phyloP scores from a whole-genome alignment of 2,797 vertebrate genomes.

The Poecilia wingei region DNA sequence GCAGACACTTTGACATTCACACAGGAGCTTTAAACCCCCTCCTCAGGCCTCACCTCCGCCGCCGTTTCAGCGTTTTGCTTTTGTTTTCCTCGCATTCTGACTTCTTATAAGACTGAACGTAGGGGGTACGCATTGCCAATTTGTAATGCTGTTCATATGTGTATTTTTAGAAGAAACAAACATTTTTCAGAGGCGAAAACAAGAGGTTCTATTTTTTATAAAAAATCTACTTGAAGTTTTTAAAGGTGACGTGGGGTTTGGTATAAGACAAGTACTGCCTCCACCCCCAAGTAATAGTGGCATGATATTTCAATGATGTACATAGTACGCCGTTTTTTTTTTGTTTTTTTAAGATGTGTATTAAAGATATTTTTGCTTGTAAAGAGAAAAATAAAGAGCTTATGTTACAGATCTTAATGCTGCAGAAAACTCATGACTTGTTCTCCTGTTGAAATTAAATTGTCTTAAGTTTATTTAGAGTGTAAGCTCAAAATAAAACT shows the following conservation, averaged over 20 bases:
- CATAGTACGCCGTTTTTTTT: constrained; percentile 72
- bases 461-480: constrained; percentile 70
- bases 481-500: constrained; percentile 78
- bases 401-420: constrained; percentile 69
- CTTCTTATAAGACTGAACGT: constrained; percentile 53
- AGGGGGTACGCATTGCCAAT: constrained; percentile 73
- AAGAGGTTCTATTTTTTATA: constrained; percentile 83
- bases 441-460: constrained; percentile 66
- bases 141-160: constrained; percentile 75
- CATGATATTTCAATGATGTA: constrained; percentile 77
- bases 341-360: constrained; percentile 70
- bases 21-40: constrained; percentile 61
- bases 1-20: constrained; percentile 70
- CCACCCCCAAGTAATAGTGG: constrained; percentile 57
- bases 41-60: constrained; percentile 17
- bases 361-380: constrained; percentile 79
- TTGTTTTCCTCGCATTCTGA: constrained; percentile 15
- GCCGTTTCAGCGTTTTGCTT: constrained; percentile 30
- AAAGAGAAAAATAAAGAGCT: constrained; percentile 36
- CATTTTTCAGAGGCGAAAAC: constrained; percentile 69
- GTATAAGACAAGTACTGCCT: constrained; percentile 50
- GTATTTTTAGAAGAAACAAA: constrained; percentile 71
- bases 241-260: constrained; percentile 55
- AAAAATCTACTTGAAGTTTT: constrained; percentile 82
- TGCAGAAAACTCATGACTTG: constrained; percentile 53